These are phyloP conservation scores for Erythrocebus patas DNA, from an alignment of 2,113 vertebrate species.

Conservation along the genomic window DNA sequence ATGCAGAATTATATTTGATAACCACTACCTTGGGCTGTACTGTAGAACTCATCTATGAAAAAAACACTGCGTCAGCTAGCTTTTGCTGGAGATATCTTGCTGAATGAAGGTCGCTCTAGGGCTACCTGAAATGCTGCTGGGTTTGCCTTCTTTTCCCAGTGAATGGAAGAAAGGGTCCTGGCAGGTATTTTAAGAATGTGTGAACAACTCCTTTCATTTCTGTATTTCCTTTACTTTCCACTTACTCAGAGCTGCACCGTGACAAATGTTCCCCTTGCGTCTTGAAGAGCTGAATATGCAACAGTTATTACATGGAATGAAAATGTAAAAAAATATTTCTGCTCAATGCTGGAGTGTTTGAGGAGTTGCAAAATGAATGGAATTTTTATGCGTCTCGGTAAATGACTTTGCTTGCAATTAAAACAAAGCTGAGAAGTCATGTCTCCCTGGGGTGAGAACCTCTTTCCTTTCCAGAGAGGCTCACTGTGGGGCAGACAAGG, in stretches of 20 bases:
- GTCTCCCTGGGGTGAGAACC: neutral
- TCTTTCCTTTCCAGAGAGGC: neutral
- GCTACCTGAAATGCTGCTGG: neutral
- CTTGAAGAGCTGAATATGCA: neutral
- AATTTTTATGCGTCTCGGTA: neutral
- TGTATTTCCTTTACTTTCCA: neutral
- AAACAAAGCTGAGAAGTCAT: neutral
- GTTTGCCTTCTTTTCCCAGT: neutral
- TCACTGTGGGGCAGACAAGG: neutral
- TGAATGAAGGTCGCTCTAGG: neutral
- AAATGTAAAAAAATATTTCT: neutral
- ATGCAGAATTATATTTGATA: neutral
- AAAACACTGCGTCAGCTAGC: neutral
- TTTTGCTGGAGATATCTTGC: neutral
- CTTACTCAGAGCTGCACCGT: neutral
- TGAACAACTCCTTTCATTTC: neutral
- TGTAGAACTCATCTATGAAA: neutral
- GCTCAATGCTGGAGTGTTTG: neutral
- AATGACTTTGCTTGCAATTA: neutral
- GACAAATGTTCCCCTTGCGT: neutral
- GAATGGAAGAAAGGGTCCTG: neutral
- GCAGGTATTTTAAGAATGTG: conserved; percentile 8
- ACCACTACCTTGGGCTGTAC: neutral
- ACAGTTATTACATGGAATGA: neutral
- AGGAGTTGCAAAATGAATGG: neutral